Percentiles rank a stretch among this genome's conserved stretches.
These are phyloP conservation scores for Mesoclemmys tuberculata DNA, from an alignment of 2,113 vertebrate species.

Conservation along the genomic window DNA sequence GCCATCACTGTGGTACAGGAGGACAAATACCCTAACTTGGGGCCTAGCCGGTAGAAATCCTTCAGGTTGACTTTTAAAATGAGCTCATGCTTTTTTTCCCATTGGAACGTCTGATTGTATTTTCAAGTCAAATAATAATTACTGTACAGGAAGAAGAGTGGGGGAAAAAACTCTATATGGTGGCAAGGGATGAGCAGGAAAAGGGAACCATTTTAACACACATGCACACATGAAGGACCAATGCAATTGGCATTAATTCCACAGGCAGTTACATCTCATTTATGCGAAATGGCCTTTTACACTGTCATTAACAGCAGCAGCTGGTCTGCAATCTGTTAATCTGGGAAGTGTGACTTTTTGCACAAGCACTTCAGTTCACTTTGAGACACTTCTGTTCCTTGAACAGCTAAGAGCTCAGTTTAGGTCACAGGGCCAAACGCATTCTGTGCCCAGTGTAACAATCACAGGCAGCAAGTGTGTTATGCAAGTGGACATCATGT, in stretches of 20 bases:
- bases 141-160: background rate
- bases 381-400: background rate
- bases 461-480: background rate
- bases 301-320: no score
- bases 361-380: no score
- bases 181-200: background rate
- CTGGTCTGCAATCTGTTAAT: no score
- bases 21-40: background rate
- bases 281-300: background rate
- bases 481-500: background rate
- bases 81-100: conserved; percentile 8
- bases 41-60: background rate
- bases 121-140: conserved; percentile 45
- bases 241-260: background rate
- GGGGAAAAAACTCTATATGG: conserved; percentile 1
- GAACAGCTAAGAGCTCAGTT: background rate
- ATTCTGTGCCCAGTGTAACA: background rate
- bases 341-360: no score
- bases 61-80: background rate
- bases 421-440: background rate
- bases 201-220: background rate
- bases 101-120: conserved; percentile 34
- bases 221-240: background rate
- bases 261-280: background rate
- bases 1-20: conserved; percentile 25